A percentile compares a stretch with the other conserved stretches of the same genome.
These are phyloP conservation scores for Eubasilissa regina DNA, from an alignment of 1,140 invertebrate genomes.

Conservation along the genomic window DNA sequence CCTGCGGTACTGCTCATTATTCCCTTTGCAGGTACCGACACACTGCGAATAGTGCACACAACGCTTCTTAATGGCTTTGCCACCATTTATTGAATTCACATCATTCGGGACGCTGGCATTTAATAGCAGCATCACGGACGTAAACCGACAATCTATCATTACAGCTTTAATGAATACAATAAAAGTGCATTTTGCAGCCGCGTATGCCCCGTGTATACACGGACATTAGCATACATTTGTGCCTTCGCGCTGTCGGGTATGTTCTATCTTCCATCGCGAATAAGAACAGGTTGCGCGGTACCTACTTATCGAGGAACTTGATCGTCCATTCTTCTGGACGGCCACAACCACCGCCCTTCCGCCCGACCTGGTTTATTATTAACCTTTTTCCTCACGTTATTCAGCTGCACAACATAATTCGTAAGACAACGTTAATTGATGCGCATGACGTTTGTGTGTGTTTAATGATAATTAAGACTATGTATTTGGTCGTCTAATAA, in stretches of 20 bases:
- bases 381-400: too few species aligned
- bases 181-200: not conserved
- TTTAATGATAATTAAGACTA: too few species aligned
- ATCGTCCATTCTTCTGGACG: constrained; percentile 46
- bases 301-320: constrained; percentile 37
- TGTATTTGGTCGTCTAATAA: too few species aligned
- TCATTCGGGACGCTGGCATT: not conserved
- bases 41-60: too few species aligned
- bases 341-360: constrained; percentile 4
- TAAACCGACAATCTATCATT: constrained; percentile 21
- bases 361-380: too few species aligned
- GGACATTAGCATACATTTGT: constrained; percentile 31
- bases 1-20: too few species aligned
- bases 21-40: too few species aligned
- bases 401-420: too few species aligned
- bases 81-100: too few species aligned
- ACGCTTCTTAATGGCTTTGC: too few species aligned
- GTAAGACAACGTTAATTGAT: too few species aligned
- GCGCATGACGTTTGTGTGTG: too few species aligned
- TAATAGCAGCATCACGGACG: not conserved
- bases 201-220: not conserved
- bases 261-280: constrained; percentile 32
- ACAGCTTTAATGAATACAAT: constrained; percentile 17
- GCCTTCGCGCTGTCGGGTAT: constrained; percentile 22
- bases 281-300: constrained; percentile 42